Percentiles rank a stretch among this genome's conserved stretches.
phyloP scores from a whole-genome alignment of 1,140 invertebrate species.

The Trypoxylus dichotomus region DNA sequence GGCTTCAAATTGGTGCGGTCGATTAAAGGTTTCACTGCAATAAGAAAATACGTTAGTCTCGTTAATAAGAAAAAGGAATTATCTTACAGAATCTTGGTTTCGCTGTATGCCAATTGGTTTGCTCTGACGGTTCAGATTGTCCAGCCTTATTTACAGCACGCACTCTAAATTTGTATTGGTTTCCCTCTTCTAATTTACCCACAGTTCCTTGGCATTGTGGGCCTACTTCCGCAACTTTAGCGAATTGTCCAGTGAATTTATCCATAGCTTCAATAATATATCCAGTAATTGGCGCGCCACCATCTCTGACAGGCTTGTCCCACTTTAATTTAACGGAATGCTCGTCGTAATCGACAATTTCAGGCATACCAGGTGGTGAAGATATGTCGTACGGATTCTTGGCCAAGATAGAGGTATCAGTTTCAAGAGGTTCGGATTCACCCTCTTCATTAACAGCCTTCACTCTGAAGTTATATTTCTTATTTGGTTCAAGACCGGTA shows the following conservation, averaged over 20 bases:
- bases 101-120: constrained; percentile 92
- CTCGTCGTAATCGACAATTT: constrained; percentile 92
- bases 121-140: constrained; percentile 90
- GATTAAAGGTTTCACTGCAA: constrained; percentile 87
- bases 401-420: constrained; percentile 81
- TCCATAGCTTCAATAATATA: constrained; percentile 91
- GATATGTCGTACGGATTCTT: constrained; percentile 96
- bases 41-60: constrained; percentile 37
- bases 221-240: constrained; percentile 78
- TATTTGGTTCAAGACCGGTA: constrained; percentile 86
- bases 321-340: constrained; percentile 92
- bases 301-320: constrained; percentile 93
- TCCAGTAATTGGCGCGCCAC: constrained; percentile 92
- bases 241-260: constrained; percentile 67
- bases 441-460: constrained; percentile 95
- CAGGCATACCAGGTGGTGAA: constrained; percentile 86
- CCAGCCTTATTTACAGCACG: constrained; percentile 96
- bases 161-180: constrained; percentile 94
- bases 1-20: constrained; percentile 87
- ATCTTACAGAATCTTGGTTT: constrained; percentile 86
- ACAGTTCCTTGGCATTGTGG: constrained; percentile 81
- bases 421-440: constrained; percentile 89
- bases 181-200: constrained; percentile 87
- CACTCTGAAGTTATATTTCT: constrained; percentile 94
- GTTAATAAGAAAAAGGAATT: constrained; percentile 46